Evolutionary conservation across 1,140 invertebrate species (phyloP).

Genomic region (Aphaenogaster rudis): DNA sequence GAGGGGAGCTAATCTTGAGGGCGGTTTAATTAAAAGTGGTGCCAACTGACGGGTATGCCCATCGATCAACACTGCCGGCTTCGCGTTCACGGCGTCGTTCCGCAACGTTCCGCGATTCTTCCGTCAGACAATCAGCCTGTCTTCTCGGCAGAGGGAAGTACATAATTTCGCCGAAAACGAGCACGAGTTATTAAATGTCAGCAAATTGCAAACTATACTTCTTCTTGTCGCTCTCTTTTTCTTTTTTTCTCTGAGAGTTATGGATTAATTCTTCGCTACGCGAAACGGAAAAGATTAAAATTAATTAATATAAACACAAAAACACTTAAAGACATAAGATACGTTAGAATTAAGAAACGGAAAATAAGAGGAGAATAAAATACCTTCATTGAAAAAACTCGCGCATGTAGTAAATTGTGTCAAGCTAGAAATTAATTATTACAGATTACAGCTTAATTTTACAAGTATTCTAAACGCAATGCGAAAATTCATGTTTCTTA

Average conservation of each 20-base stretch:
- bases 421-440: background rate
- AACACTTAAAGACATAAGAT: background rate
- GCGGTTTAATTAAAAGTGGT: constrained; percentile 87
- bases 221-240: constrained; percentile 30
- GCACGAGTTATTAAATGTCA: constrained; percentile 61
- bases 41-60: constrained; percentile 86
- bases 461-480: background rate
- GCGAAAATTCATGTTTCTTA: background rate
- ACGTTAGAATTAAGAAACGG: background rate
- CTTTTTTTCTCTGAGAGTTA: constrained; percentile 2
- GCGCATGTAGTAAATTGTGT: background rate
- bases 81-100: constrained; percentile 75
- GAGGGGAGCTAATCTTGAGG: constrained; percentile 85
- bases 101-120: constrained; percentile 70
- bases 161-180: constrained; percentile 61
- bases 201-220: constrained; percentile 54
- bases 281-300: background rate
- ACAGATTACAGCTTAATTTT: background rate
- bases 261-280: constrained; percentile 19
- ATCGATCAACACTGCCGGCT: constrained; percentile 85
- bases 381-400: background rate
- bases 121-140: constrained; percentile 60
- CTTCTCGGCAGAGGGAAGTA: constrained; percentile 50
- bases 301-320: background rate
- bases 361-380: background rate